These are phyloP conservation scores for Oplegnathus fasciatus DNA, from an alignment of 2,113 vertebrate species.

Conservation along the genomic window DNA sequence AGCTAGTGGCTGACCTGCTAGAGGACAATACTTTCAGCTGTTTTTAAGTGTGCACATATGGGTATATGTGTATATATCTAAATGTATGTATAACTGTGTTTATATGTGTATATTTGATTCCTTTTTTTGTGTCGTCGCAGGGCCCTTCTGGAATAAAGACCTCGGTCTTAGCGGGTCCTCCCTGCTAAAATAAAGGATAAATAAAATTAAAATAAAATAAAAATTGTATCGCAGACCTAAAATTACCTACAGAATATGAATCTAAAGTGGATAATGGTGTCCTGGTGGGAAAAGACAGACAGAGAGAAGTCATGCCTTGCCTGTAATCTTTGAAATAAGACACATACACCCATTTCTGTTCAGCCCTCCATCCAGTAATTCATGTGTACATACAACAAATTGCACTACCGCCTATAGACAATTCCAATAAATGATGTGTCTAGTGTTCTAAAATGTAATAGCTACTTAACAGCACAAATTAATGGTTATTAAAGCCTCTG, in stretches of 20 bases:
- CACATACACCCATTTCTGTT: not conserved
- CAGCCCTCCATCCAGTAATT: not conserved
- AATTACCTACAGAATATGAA: not conserved
- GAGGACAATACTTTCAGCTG: too few species aligned
- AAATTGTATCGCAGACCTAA: not conserved
- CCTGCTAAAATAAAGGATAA: too few species aligned
- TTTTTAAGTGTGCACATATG: too few species aligned
- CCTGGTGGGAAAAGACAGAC: not conserved
- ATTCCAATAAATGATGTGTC: conserved; percentile 4
- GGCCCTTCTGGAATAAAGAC: too few species aligned
- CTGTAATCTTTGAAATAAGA: conserved; percentile 5
- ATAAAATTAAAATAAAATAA: too few species aligned
- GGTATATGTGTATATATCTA: too few species aligned
- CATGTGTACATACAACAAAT: not conserved
- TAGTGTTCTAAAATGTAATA: not conserved
- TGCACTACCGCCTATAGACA: not conserved
- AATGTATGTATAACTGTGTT: too few species aligned
- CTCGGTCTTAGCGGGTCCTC: too few species aligned
- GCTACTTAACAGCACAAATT: conserved; percentile 1
- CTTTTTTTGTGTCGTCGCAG: too few species aligned
- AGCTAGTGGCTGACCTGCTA: too few species aligned
- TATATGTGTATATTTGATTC: too few species aligned
- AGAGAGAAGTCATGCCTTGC: not conserved
- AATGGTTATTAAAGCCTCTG: conserved; percentile 3
- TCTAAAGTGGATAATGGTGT: not conserved